A percentile compares a stretch with the other conserved stretches of the same genome.
Conservation (phyloP, 2,797 vertebrate species). For the Chrosomus eos region DNA sequence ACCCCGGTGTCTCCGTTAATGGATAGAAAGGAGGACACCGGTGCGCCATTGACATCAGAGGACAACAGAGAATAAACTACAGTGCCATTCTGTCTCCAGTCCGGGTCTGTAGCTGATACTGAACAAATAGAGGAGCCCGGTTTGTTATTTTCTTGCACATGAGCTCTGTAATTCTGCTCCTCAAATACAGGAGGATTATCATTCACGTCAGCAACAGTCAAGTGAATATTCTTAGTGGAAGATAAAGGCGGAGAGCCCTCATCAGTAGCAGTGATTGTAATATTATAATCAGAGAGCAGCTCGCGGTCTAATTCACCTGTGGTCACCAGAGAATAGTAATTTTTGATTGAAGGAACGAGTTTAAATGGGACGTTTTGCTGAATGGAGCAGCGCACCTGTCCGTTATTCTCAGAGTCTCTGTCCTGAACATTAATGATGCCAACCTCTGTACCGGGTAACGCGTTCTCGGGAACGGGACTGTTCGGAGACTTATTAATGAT, state of each 20-base stretch:
- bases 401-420: constrained; percentile 63
- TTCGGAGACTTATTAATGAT: constrained; percentile 43
- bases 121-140: no score
- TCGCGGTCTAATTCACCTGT: constrained; percentile 67
- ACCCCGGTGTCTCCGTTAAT: no score
- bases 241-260: constrained; percentile 63
- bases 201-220: no score
- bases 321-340: constrained; percentile 61
- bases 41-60: no score
- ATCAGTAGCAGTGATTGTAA: constrained; percentile 70
- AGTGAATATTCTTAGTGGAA: no score
- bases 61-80: no score
- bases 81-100: no score
- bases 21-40: no score
- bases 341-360: constrained; percentile 53
- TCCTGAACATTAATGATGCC: constrained; percentile 67
- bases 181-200: no score
- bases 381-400: constrained; percentile 56
- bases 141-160: no score
- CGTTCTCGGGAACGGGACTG: constrained; percentile 59
- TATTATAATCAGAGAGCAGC: constrained; percentile 65
- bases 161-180: no score
- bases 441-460: constrained; percentile 51
- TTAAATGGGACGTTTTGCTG: constrained; percentile 54
- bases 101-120: no score